Evolutionary conservation across 2,797 vertebrate genomes (phyloP).

Genomic region (Poeciliopsis presidionis): DNA sequence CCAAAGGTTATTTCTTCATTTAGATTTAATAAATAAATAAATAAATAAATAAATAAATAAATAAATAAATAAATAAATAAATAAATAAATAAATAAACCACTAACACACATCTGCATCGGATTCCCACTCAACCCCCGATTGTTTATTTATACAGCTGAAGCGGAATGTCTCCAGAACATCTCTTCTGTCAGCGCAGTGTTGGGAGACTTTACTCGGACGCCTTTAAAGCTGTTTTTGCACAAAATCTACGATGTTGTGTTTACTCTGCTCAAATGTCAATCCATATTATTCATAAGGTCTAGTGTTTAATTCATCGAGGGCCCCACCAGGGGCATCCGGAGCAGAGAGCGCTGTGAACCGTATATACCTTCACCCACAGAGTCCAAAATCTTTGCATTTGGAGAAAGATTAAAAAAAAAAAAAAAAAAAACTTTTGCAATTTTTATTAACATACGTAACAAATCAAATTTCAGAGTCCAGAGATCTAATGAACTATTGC

Average conservation of each 20-base stretch:
- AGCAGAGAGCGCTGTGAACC: slow-evolving; percentile 37
- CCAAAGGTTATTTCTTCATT: neutral
- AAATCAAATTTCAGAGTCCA: neutral
- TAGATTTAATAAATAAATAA: neutral
- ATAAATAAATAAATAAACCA: neutral
- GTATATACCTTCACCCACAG: neutral
- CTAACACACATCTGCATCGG: neutral
- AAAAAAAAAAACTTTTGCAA: slow-evolving; percentile 11
- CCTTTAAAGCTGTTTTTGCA: neutral
- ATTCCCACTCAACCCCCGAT: neutral
- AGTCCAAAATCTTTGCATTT: slow-evolving; percentile 1
- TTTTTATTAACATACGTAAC: neutral
- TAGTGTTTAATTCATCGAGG: neutral
- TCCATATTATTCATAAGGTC: neutral
- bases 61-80: neutral
- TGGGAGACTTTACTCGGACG: neutral
- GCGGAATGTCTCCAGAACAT: neutral
- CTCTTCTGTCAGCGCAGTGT: neutral
- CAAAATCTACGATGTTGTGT: neutral
- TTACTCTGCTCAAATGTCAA: neutral
- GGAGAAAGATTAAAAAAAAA: neutral
- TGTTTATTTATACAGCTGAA: neutral
- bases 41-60: neutral
- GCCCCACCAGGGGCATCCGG: slow-evolving; percentile 12
- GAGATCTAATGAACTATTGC: slow-evolving; percentile 28